Percentiles rank a stretch among this genome's conserved stretches.
Conservation (phyloP, 2,797 vertebrate species). For the Arremon brunneinucha region DNA sequence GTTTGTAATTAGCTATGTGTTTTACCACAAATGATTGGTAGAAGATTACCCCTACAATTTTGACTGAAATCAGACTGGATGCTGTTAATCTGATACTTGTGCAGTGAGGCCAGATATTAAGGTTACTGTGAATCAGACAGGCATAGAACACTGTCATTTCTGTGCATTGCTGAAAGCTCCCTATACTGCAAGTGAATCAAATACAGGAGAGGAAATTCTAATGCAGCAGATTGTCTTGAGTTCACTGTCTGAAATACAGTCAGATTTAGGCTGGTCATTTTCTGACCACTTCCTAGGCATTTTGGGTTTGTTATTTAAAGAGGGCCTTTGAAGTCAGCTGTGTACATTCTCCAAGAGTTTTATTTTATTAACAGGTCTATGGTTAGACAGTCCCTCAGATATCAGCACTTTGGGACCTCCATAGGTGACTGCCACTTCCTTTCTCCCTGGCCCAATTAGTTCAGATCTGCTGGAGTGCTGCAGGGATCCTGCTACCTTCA, state of each 20-base stretch:
- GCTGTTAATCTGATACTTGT: neutral
- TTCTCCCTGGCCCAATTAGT: neutral
- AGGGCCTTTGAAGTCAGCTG: neutral
- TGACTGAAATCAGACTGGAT: neutral
- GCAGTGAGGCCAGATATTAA: neutral
- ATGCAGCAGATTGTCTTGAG: neutral
- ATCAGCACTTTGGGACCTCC: neutral
- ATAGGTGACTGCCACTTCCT: neutral
- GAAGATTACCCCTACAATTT: neutral
- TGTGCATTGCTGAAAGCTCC: neutral
- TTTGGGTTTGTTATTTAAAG: neutral
- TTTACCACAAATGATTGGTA: neutral
- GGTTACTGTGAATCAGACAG: neutral
- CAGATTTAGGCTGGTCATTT: neutral
- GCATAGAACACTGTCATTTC: neutral
- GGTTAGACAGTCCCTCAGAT: neutral
- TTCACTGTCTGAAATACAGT: neutral
- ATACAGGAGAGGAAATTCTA: neutral
- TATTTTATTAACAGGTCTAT: neutral
- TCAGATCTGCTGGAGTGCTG: neutral
- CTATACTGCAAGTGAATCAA: neutral
- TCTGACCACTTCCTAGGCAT: neutral
- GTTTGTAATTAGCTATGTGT: neutral
- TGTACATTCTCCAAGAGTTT: neutral
- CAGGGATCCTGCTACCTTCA: neutral